Conservation (phyloP, 1,140 invertebrate genomes). For the Tetramorium simillimum region DNA sequence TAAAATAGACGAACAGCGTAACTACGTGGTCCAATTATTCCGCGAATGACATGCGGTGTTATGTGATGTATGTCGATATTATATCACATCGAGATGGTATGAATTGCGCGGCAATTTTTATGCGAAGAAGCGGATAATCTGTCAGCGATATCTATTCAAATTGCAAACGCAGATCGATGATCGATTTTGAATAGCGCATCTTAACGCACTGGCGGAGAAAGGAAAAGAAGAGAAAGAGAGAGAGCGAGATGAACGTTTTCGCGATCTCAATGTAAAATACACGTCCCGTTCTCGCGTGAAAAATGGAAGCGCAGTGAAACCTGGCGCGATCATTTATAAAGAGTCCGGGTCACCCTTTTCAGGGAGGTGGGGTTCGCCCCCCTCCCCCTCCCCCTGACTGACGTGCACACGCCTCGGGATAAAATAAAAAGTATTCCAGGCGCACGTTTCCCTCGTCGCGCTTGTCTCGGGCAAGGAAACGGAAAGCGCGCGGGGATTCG, state of each 20-base stretch:
- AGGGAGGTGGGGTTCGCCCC: not conserved
- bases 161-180: not conserved
- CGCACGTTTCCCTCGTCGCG: not conserved
- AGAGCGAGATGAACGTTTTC: not conserved
- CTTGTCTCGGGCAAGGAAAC: constrained; percentile 5
- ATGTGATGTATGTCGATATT: not conserved
- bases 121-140: not conserved
- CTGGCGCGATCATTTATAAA: constrained; percentile 47
- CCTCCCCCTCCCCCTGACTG: not conserved
- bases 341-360: constrained; percentile 11
- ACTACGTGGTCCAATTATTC: not conserved
- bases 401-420: constrained; percentile 4
- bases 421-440: constrained; percentile 32
- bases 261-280: constrained; percentile 19
- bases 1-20: not conserved
- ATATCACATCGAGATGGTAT: not conserved
- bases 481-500: not conserved
- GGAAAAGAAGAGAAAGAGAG: too few relatives aligned
- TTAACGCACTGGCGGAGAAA: not conserved
- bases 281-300: constrained; percentile 23
- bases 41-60: not conserved
- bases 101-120: not conserved
- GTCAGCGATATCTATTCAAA: not conserved
- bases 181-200: not conserved
- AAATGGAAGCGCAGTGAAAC: constrained; percentile 30